Conservation (phyloP, 2,888 invertebrate genomes). For the Drosophila colorata region DNA sequence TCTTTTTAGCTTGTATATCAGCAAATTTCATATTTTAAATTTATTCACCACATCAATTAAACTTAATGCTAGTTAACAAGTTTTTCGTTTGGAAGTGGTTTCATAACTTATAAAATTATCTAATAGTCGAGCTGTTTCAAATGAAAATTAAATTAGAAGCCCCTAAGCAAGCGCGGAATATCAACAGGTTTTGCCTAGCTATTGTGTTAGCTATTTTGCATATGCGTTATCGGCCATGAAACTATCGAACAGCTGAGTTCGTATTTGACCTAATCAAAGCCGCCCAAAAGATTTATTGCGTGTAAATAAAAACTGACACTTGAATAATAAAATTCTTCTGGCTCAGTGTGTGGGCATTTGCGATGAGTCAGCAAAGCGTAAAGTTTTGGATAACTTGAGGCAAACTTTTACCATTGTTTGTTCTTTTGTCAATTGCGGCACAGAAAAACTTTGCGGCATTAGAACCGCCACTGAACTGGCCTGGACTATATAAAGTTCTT, state of each 20-base stretch:
- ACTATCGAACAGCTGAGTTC: conserved; percentile 11
- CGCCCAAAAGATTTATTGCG: conserved; percentile 46
- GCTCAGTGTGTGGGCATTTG: conserved; percentile 9
- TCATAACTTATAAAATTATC: too few species aligned
- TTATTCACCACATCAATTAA: not conserved
- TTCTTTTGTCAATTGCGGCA: conserved; percentile 18
- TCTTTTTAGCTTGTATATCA: too few species aligned
- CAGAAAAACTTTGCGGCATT: conserved; percentile 19
- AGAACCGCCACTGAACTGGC: not conserved
- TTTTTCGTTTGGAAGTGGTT: too few species aligned
- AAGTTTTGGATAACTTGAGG: conserved; percentile 38
- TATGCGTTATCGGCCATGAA: conserved; percentile 15
- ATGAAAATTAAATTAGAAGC: too few species aligned
- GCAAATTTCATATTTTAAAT: too few species aligned
- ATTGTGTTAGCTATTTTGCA: too few species aligned
- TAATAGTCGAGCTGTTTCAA: too few species aligned
- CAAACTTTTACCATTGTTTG: conserved; percentile 46
- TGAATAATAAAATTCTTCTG: conserved; percentile 44
- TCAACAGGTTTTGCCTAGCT: conserved; percentile 51
- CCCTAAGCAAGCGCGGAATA: not conserved
- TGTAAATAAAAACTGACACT: conserved; percentile 35
- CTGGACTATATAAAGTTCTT: conserved; percentile 15
- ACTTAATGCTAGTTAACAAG: too few species aligned
- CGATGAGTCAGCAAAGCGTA: conserved; percentile 41
- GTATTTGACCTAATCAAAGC: not conserved